phyloP scores from a whole-genome alignment of 2,888 invertebrate species.

The Rhagonycha fulva region DNA sequence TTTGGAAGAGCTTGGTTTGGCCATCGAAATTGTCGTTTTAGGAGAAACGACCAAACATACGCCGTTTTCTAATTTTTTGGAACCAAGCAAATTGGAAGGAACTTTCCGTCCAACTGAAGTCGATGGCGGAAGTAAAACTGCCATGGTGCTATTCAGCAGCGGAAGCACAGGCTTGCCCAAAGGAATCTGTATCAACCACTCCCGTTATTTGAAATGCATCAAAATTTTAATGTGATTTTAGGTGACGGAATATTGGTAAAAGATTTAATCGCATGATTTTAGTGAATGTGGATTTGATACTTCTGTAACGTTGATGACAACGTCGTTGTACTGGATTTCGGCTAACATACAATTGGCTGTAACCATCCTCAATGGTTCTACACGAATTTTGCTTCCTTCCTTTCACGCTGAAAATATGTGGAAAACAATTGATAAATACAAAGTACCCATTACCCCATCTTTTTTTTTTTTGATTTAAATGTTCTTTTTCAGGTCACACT shows the following conservation, averaged over 20 bases:
- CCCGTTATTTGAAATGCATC: not conserved
- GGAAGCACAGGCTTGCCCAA: constrained; percentile 39
- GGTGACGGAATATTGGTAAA: too few species aligned
- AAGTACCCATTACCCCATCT: constrained; percentile 29
- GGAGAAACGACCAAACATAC: constrained; percentile 8
- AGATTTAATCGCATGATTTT: constrained; percentile 13
- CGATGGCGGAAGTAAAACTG: constrained; percentile 25
- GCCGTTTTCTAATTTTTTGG: constrained; percentile 30
- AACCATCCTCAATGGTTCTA: constrained; percentile 34
- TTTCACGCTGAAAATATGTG: constrained; percentile 39
- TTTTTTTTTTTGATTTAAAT: not conserved
- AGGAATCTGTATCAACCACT: constrained; percentile 35
- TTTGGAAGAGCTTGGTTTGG: constrained; percentile 16
- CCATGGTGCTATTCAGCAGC: constrained; percentile 37
- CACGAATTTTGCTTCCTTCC: constrained; percentile 39
- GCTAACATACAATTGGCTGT: constrained; percentile 34
- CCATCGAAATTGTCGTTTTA: constrained; percentile 32
- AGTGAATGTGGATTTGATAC: not conserved
- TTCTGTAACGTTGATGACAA: not conserved
- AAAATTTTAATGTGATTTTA: not conserved
- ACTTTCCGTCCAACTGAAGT: constrained; percentile 25
- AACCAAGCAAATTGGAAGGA: constrained; percentile 29
- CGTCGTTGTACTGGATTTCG: constrained; percentile 47
- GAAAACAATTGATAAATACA: constrained; percentile 42
- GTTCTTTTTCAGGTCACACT: not conserved